Percentiles rank a stretch among this genome's conserved stretches.
Evolutionary conservation across 1,140 invertebrate genomes (phyloP).

Genomic region (Drosophila pruinosa): DNA sequence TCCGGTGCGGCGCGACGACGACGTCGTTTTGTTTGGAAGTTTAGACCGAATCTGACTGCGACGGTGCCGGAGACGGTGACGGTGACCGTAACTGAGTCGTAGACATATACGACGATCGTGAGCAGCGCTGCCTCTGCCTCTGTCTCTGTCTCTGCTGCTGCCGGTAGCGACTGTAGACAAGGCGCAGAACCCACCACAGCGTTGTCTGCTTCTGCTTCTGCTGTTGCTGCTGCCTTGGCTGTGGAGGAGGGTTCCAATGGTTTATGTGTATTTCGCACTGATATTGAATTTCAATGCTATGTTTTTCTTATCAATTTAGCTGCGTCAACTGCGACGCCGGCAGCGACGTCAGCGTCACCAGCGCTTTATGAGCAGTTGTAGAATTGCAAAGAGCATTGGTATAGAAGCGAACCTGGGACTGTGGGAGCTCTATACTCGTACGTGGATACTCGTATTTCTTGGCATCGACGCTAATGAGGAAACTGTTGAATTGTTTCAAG

Average conservation of each 20-base stretch:
- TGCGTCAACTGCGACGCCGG: constrained; percentile 24
- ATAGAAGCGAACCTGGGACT: neutral
- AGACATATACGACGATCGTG: constrained; percentile 31
- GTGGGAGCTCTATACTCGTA: too few relatives aligned
- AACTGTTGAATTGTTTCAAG: constrained; percentile 78
- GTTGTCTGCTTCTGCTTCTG: neutral
- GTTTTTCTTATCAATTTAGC: constrained; percentile 53
- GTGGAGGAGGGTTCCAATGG: constrained; percentile 43
- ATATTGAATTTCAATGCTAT: constrained; percentile 70
- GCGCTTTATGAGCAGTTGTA: constrained; percentile 2
- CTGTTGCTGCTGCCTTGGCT: too few relatives aligned
- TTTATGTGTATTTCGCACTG: constrained; percentile 60
- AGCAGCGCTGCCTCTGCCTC: constrained; percentile 2
- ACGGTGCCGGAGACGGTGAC: constrained; percentile 24
- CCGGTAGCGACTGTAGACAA: constrained; percentile 35
- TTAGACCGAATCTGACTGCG: constrained; percentile 34
- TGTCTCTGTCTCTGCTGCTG: constrained; percentile 9
- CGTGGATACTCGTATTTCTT: constrained; percentile 39
- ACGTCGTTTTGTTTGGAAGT: constrained; percentile 62
- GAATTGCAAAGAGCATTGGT: neutral
- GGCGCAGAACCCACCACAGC: constrained; percentile 42
- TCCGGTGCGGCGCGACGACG: constrained; percentile 47
- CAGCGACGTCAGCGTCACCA: constrained; percentile 6
- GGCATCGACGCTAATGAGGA: constrained; percentile 65
- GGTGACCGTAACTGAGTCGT: neutral